These are phyloP conservation scores for Dasysyrphus albostriatus DNA, from an alignment of 2,888 invertebrate species.

Conservation along the genomic window DNA sequence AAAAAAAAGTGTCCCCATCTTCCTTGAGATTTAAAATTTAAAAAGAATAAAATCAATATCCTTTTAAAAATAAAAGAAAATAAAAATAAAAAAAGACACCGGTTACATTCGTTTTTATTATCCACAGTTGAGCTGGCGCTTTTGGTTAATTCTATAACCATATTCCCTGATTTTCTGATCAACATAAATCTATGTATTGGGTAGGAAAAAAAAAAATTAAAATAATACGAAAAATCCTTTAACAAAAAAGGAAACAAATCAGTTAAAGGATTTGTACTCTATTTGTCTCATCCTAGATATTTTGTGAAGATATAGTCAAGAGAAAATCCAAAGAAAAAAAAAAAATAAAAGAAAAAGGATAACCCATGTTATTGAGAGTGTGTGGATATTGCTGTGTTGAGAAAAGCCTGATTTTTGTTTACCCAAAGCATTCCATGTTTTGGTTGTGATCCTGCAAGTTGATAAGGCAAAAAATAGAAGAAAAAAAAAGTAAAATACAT, in stretches of 20 bases:
- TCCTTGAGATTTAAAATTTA: constrained; percentile 22
- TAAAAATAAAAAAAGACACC: constrained; percentile 37
- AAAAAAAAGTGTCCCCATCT: constrained; percentile 5
- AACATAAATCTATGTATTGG: not conserved
- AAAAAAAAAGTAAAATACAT: not conserved
- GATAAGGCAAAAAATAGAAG: not conserved
- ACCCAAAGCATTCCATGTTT: constrained; percentile 1
- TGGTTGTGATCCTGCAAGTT: constrained; percentile 14
- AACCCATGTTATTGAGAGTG: constrained; percentile 9
- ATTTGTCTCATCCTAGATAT: constrained; percentile 38
- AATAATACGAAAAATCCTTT: constrained; percentile 4
- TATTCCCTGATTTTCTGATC: constrained; percentile 8
- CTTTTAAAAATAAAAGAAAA: not conserved
- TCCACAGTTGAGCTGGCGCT: not conserved
- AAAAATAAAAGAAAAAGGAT: constrained; percentile 7
- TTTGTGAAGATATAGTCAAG: constrained; percentile 22
- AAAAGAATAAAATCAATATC: constrained; percentile 62
- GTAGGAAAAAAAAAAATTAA: not conserved
- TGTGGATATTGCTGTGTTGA: constrained; percentile 27
- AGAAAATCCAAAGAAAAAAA: constrained; percentile 5
- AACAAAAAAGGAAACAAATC: constrained; percentile 39
- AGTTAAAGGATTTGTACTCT: constrained; percentile 54
- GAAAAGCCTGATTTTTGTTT: constrained; percentile 1
- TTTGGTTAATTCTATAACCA: constrained; percentile 16
- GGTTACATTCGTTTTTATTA: constrained; percentile 48